A percentile compares a stretch with the other conserved stretches of the same genome.
These are phyloP conservation scores for Hyalella azteca DNA, from an alignment of 2,888 invertebrate genomes.

Conservation along the genomic window DNA sequence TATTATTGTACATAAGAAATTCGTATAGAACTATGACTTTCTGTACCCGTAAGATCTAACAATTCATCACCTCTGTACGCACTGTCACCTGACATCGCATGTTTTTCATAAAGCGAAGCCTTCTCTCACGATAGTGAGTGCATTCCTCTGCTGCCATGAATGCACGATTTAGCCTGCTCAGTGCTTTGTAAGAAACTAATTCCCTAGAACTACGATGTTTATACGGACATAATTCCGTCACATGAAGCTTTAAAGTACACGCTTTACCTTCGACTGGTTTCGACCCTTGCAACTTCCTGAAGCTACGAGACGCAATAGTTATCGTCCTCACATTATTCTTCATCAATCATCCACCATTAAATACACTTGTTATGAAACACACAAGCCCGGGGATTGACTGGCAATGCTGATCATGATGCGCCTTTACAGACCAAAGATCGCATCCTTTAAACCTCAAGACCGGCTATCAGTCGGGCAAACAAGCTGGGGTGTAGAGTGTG, in stretches of 20 bases:
- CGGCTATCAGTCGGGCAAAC: conserved; percentile 23
- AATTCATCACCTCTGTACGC: too few relatives aligned
- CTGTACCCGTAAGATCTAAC: too few relatives aligned
- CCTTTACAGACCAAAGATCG: conserved; percentile 14
- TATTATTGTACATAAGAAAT: too few relatives aligned
- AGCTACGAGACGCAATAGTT: conserved; percentile 17
- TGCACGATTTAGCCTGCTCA: too few relatives aligned
- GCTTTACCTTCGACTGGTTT: neutral
- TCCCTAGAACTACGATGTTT: neutral
- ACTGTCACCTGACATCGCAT: too few relatives aligned
- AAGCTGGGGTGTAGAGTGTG: conserved; percentile 1
- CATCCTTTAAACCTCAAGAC: conserved; percentile 19
- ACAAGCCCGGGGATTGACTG: conserved; percentile 15
- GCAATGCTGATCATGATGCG: conserved; percentile 26
- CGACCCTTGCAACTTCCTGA: neutral
- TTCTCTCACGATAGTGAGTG: too few relatives aligned
- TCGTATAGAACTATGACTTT: too few relatives aligned
- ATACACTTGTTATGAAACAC: conserved; percentile 35
- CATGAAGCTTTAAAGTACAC: neutral
- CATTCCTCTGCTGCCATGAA: too few relatives aligned
- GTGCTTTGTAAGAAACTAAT: too few relatives aligned
- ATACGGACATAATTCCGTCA: conserved; percentile 9
- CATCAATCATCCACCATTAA: conserved; percentile 34
- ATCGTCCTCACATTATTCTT: conserved; percentile 23
- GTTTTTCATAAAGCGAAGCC: too few relatives aligned